A percentile compares a stretch with the other conserved stretches of the same genome.
These are phyloP conservation scores for Pan paniscus DNA, from an alignment of 2,113 vertebrate species.

Conservation along the genomic window DNA sequence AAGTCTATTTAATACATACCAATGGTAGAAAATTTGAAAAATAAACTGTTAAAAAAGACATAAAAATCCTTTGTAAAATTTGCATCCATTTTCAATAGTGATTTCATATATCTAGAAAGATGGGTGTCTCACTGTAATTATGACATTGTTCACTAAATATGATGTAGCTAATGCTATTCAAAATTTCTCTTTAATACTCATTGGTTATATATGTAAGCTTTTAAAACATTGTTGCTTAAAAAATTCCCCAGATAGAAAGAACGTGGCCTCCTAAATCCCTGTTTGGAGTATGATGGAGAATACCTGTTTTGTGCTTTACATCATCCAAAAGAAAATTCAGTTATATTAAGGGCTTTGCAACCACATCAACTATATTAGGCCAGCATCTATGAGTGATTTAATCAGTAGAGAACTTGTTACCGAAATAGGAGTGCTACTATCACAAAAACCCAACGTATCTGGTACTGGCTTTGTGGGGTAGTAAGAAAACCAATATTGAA, in stretches of 20 bases:
- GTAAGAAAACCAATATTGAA: neutral
- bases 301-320: neutral
- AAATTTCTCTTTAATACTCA: neutral
- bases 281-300: neutral
- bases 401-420: neutral
- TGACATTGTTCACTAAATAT: neutral
- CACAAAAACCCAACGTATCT: neutral
- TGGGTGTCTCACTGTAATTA: neutral
- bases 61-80: neutral
- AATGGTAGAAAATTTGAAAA: neutral
- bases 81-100: neutral
- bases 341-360: neutral
- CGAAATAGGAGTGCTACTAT: neutral
- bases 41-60: neutral
- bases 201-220: neutral
- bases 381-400: neutral
- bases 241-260: neutral
- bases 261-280: neutral
- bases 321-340: neutral
- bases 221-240: neutral
- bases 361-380: neutral
- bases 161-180: neutral
- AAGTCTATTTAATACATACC: neutral
- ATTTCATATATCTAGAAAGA: neutral
- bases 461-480: neutral